Percentiles rank a stretch among this genome's conserved stretches.
These are phyloP conservation scores for Yoshiicerus persimilis DNA, from an alignment of 1,140 invertebrate genomes.

Conservation along the genomic window DNA sequence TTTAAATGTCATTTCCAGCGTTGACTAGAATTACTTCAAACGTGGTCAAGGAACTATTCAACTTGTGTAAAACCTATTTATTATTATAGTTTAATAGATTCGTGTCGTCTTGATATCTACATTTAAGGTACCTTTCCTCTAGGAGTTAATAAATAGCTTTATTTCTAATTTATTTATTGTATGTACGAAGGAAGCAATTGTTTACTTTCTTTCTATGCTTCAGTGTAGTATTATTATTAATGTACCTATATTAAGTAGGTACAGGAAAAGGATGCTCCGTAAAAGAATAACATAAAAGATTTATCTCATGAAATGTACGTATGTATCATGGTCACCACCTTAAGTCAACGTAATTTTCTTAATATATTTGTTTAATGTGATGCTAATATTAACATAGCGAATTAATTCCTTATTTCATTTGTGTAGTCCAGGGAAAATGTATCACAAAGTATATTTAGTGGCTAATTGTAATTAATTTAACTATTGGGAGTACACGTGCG, in stretches of 20 bases:
- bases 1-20: background rate
- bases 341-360: background rate
- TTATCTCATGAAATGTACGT: background rate
- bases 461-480: background rate
- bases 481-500: background rate
- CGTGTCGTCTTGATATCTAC: too few species aligned
- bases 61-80: background rate
- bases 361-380: background rate
- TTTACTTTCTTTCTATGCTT: background rate
- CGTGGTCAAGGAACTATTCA: too few species aligned
- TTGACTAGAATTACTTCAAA: background rate
- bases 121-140: background rate
- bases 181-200: background rate
- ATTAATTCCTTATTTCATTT: background rate
- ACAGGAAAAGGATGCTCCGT: too few species aligned
- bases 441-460: background rate
- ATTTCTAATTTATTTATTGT: background rate
- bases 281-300: background rate
- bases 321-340: background rate
- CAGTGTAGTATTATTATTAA: background rate
- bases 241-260: too few species aligned
- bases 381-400: background rate
- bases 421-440: background rate
- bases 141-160: background rate
- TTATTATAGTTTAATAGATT: background rate